Conservation (phyloP, 1,140 invertebrate species). For the Lutraria rhynchaena region DNA sequence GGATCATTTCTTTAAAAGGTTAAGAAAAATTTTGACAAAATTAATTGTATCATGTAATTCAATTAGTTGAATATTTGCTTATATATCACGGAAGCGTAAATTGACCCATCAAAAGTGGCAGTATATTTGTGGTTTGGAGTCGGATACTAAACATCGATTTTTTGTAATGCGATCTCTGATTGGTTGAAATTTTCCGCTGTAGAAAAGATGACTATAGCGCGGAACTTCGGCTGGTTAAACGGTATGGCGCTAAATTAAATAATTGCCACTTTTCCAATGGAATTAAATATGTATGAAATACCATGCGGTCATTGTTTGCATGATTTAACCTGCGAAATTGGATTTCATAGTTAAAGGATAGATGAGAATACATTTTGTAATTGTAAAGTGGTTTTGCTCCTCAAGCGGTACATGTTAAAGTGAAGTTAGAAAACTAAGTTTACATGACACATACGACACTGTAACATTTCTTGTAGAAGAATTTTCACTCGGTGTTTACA, state of each 20-base stretch:
- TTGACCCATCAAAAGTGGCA: slow-evolving; percentile 27
- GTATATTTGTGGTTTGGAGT: slow-evolving; percentile 8
- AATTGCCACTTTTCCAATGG: slow-evolving; percentile 8
- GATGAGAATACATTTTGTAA: too few relatives aligned
- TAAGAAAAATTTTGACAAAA: slow-evolving; percentile 22
- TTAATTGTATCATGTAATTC: slow-evolving; percentile 41
- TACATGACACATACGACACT: too few relatives aligned
- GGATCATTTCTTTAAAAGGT: slow-evolving; percentile 36
- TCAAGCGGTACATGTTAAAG: too few relatives aligned
- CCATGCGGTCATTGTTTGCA: slow-evolving; percentile 10
- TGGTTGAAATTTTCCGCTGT: slow-evolving; percentile 12
- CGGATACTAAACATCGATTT: slow-evolving; percentile 9
- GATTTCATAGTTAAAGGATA: too few relatives aligned
- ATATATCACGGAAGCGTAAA: slow-evolving; percentile 8
- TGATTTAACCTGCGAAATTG: too few relatives aligned
- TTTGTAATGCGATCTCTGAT: slow-evolving; percentile 32
- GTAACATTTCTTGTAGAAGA: too few relatives aligned
- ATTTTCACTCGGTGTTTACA: too few relatives aligned
- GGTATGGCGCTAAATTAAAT: slow-evolving; percentile 41
- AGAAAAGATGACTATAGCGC: background rate
- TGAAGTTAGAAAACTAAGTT: too few relatives aligned
- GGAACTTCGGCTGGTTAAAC: slow-evolving; percentile 11
- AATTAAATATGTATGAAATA: slow-evolving; percentile 21
- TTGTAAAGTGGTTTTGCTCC: too few relatives aligned
- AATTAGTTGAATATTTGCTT: slow-evolving; percentile 29